A percentile compares a stretch with the other conserved stretches of the same genome.
Evolutionary conservation across 2,888 invertebrate genomes (phyloP).

Genomic region (Chrysopilus asiliformis): DNA sequence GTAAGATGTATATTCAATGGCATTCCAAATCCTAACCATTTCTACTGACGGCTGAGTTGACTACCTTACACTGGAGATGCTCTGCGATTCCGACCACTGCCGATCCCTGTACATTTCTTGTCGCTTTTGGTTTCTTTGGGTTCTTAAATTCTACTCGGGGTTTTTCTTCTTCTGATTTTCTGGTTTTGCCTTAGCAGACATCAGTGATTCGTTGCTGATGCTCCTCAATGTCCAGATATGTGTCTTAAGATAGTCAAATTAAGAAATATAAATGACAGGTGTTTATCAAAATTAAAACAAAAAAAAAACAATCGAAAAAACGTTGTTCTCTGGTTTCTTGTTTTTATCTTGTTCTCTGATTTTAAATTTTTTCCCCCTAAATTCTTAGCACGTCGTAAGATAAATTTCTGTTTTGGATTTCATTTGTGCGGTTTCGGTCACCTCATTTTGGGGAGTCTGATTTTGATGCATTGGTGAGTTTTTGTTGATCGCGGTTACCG

Average conservation of each 20-base stretch:
- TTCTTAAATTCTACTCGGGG: background rate
- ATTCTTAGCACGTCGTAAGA: too few relatives aligned
- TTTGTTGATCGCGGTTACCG: too few relatives aligned
- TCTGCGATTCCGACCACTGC: background rate
- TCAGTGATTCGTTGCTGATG: background rate
- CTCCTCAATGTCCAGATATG: slow-evolving; percentile 8
- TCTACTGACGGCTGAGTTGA: background rate
- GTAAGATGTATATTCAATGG: background rate
- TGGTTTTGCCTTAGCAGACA: background rate
- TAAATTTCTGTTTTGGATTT: too few relatives aligned
- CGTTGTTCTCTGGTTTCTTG: too few relatives aligned
- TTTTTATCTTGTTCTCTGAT: too few relatives aligned
- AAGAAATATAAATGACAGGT: slow-evolving; percentile 15
- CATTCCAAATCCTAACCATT: too few relatives aligned
- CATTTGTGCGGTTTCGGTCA: too few relatives aligned
- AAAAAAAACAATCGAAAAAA: too few relatives aligned
- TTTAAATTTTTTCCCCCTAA: too few relatives aligned
- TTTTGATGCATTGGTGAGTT: too few relatives aligned
- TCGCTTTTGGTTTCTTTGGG: background rate
- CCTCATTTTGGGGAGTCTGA: too few relatives aligned
- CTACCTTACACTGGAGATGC: background rate
- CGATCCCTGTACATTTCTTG: background rate
- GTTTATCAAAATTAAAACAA: slow-evolving; percentile 14
- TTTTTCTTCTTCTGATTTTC: background rate
- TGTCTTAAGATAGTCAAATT: slow-evolving; percentile 13